Evolutionary conservation across 2,113 vertebrate species (phyloP).

Genomic region (Petrocephalus zakoni): DNA sequence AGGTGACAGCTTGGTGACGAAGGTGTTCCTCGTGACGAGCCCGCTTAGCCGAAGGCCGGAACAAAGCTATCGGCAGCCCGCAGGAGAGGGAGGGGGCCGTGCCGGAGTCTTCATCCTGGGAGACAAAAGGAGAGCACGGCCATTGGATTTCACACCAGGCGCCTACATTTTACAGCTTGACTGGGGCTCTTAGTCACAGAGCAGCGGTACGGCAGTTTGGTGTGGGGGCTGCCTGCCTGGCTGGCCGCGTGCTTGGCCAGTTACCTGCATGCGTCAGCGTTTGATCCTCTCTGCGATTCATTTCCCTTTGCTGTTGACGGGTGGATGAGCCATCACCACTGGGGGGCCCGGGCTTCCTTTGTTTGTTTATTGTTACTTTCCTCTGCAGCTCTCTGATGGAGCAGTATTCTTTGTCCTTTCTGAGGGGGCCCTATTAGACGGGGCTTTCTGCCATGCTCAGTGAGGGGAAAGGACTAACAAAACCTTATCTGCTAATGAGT

Average conservation of each 20-base stretch:
- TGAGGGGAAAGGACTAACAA: not conserved
- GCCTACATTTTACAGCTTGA: constrained; percentile 38
- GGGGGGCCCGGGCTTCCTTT: not conserved
- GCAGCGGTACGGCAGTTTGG: not conserved
- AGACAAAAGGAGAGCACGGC: constrained; percentile 31
- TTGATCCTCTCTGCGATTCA: constrained; percentile 13
- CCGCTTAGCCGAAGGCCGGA: not conserved
- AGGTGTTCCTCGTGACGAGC: not conserved
- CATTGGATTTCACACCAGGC: constrained; percentile 36
- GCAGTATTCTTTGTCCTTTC: not conserved
- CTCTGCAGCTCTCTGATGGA: not conserved
- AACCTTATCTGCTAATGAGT: constrained; percentile 17
- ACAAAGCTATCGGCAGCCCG: constrained; percentile 6
- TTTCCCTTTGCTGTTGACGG: not conserved
- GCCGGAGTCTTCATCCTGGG: not conserved
- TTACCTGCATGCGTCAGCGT: constrained; percentile 1
- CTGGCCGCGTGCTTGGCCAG: not conserved
- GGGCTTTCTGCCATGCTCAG: not conserved
- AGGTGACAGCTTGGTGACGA: not conserved
- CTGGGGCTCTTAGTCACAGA: constrained; percentile 9
- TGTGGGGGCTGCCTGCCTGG: not conserved
- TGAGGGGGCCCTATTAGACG: not conserved
- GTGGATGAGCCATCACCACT: not conserved
- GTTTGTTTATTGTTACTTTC: not conserved
- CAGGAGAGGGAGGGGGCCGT: not conserved